These are phyloP conservation scores for Channa striata DNA, from an alignment of 2,797 vertebrate species.

Conservation along the genomic window DNA sequence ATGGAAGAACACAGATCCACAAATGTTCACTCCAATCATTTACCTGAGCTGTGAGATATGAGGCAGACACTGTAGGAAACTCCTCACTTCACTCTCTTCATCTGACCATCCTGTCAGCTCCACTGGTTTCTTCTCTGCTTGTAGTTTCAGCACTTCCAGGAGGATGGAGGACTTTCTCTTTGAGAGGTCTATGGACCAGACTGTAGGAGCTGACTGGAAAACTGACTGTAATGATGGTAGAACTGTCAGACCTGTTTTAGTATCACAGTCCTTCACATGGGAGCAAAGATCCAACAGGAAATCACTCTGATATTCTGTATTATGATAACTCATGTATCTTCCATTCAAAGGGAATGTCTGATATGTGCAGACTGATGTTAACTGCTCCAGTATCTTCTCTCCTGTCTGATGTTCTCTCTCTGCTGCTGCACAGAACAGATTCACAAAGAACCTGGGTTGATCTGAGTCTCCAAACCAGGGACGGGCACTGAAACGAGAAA, in stretches of 20 bases:
- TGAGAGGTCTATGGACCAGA: constrained; percentile 36
- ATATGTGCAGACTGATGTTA: constrained; percentile 28
- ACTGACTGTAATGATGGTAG: background rate
- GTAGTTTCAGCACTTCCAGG: constrained; percentile 28
- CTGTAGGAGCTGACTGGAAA: background rate
- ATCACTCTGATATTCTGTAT: background rate
- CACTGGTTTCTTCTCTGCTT: constrained; percentile 33
- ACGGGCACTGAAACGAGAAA: background rate
- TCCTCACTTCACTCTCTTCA: constrained; percentile 49
- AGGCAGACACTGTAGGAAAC: constrained; percentile 42
- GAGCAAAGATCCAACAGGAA: background rate
- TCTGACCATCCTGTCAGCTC: constrained; percentile 7
- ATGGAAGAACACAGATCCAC: no score
- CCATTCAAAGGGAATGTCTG: background rate
- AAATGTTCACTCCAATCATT: no score
- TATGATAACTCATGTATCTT: background rate
- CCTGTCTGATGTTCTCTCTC: constrained; percentile 17
- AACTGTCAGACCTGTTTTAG: background rate
- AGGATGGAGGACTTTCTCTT: background rate
- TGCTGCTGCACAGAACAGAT: constrained; percentile 4
- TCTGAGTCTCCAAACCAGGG: background rate
- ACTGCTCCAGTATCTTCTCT: constrained; percentile 7
- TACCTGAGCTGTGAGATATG: constrained; percentile 8
- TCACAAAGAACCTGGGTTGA: background rate
- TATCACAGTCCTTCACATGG: background rate